Base-by-base conservation (phyloP, 2,888 invertebrate species). In the Synergus umbraculus region DNA sequence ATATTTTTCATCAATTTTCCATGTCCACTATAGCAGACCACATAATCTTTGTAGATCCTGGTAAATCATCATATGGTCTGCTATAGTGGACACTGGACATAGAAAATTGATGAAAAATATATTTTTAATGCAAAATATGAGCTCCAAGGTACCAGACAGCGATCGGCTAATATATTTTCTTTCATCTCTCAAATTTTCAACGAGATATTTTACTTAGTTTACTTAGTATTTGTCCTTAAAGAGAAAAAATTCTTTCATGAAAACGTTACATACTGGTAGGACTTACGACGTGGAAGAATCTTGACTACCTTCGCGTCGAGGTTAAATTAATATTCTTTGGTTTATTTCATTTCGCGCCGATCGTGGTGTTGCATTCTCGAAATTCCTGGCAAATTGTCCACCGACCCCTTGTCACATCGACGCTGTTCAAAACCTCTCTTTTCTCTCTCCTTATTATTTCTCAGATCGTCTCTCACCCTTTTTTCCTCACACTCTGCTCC, bases 251-350 rank as follows among this genome's bases (percentile, higher is more conserved):
- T 69, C 9, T 69, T 69, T 69, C 22, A 12, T 43, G 29, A 44
- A 67, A 43, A 67, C 12, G 46, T 46, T 22, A 67, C 67, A 22
- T 67, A 46, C 13, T 69, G 54, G 46, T 22, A 60, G 12, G 4
- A 22, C 22, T 12, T 78, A 76, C 58, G 13, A 15, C 44, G 54
- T 13, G 58, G 18, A 76, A 54, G 67, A 79, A 77, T 78, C 46
- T 76, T 12, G 9, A n/a, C 13, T 46, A 41, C 41, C 43, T n/a
- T 66, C 49, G 37, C 46, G 54, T 66, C 82, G 81, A 84, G 80
- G 76, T 78, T 81, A 83, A 86, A 88, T 88, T 87, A 88, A 88
- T 88, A 87, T 88, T 86, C 85, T 85, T 88, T 86, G 86, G 84
- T 85, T 88, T 85, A 88, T 88, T 88, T 86, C 85, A 88, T 88